Evolutionary conservation across 2,797 vertebrate species (phyloP).

Genomic region (Siniperca undulata): DNA sequence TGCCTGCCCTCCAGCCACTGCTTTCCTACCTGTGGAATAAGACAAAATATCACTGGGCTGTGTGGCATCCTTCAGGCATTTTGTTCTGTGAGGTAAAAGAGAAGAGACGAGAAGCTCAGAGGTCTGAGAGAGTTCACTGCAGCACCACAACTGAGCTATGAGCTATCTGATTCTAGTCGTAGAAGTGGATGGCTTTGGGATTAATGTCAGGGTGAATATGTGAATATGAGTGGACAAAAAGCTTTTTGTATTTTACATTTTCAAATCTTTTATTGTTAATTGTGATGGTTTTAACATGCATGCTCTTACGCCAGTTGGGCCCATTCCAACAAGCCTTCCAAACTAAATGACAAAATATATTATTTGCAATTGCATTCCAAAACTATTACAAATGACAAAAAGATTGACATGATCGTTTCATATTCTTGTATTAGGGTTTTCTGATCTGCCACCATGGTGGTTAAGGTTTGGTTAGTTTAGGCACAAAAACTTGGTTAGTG

Average conservation of each 20-base stretch:
- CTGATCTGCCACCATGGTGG: neutral
- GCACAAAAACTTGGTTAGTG: neutral
- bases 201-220: constrained; percentile 80
- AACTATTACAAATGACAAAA: neutral
- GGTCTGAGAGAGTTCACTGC: constrained; percentile 65
- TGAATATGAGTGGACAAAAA: neutral
- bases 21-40: constrained; percentile 66
- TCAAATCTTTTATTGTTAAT: neutral
- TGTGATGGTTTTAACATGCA: neutral
- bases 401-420: neutral
- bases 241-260: neutral
- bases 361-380: neutral
- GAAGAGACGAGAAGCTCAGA: constrained; percentile 59
- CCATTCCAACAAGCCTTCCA: neutral
- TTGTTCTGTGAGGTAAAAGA: constrained; percentile 71
- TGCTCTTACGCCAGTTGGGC: neutral
- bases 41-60: constrained; percentile 72
- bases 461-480: neutral
- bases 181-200: constrained; percentile 76
- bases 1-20: constrained; percentile 61
- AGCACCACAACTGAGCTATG: constrained; percentile 71
- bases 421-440: neutral
- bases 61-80: constrained; percentile 49
- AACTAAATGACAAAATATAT: neutral
- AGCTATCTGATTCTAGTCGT: constrained; percentile 68